Conservation (phyloP, 2,797 vertebrate genomes). For the Pelodytes ibericus region DNA sequence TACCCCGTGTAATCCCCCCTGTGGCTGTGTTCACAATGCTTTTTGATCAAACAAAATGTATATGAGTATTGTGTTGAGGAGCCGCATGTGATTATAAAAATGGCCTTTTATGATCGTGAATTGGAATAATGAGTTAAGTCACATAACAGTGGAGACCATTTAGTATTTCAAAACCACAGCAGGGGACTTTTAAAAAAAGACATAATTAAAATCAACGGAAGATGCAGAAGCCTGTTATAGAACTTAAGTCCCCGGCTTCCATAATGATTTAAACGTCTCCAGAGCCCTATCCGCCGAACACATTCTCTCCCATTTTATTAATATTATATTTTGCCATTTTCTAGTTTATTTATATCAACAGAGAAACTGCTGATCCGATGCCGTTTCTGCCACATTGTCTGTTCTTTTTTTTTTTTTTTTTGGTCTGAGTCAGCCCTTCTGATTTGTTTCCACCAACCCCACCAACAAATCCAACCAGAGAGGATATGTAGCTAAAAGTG, state of each 20-base stretch:
- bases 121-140: conserved; percentile 70
- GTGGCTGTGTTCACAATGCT: conserved; percentile 39
- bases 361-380: conserved; percentile 35
- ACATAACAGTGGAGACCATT: conserved; percentile 69
- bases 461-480: no score
- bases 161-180: conserved; percentile 72
- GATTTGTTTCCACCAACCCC: no score
- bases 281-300: conserved; percentile 40
- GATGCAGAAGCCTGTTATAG: conserved; percentile 65
- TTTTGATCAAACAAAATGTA: conserved; percentile 51
- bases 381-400: conserved; percentile 7
- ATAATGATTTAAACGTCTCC: conserved; percentile 64
- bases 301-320: conserved; percentile 40
- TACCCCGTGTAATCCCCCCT: conserved; percentile 18
- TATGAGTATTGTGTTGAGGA: conserved; percentile 49
- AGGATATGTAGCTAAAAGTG: no score
- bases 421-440: no score
- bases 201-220: conserved; percentile 73
- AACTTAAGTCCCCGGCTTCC: conserved; percentile 67
- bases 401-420: background rate
- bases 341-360: conserved; percentile 44
- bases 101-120: conserved; percentile 67
- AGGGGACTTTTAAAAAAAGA: conserved; percentile 72
- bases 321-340: conserved; percentile 54
- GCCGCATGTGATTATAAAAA: conserved; percentile 65